Percentiles rank a stretch among this genome's conserved stretches.
Evolutionary conservation across 2,113 vertebrate species (phyloP).

Genomic region (Oreochromis tanganicae): DNA sequence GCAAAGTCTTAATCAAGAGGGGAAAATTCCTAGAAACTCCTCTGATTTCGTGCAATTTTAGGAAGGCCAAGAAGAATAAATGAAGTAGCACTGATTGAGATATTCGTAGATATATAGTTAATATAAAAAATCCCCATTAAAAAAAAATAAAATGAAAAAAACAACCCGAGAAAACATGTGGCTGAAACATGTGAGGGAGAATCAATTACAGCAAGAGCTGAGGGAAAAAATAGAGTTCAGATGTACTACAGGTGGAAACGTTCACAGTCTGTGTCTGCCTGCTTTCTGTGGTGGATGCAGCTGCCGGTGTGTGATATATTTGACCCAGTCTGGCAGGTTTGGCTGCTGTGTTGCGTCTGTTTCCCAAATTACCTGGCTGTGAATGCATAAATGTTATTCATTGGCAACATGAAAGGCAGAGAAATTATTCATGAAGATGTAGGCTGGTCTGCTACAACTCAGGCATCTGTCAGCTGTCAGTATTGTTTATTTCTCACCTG

Average conservation of each 20-base stretch:
- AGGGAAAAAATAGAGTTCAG: neutral
- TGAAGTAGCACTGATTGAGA: neutral
- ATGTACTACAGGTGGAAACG: conserved; percentile 10
- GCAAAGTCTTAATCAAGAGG: neutral
- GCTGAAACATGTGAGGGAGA: neutral
- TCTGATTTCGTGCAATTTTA: neutral
- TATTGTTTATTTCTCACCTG: conserved; percentile 60
- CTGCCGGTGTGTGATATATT: conserved; percentile 20
- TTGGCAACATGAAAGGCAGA: conserved; percentile 38
- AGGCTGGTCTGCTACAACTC: conserved; percentile 14
- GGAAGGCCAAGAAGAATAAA: neutral
- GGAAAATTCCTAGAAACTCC: neutral
- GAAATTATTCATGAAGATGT: conserved; percentile 53
- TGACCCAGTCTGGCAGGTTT: conserved; percentile 1
- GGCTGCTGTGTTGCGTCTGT: conserved; percentile 2
- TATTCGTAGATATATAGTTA: neutral
- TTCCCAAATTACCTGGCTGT: conserved; percentile 35
- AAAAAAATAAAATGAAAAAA: neutral
- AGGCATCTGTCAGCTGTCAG: conserved; percentile 64
- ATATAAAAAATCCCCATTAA: neutral
- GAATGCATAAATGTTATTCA: conserved; percentile 40
- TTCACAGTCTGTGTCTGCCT: neutral
- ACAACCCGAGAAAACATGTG: neutral
- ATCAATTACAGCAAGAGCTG: neutral
- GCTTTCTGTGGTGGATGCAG: neutral